Evolutionary conservation across 2,888 invertebrate species (phyloP), one percentile per base, ranked within the genome.

Genomic region (Drosophila cyrtoloma): DNA sequence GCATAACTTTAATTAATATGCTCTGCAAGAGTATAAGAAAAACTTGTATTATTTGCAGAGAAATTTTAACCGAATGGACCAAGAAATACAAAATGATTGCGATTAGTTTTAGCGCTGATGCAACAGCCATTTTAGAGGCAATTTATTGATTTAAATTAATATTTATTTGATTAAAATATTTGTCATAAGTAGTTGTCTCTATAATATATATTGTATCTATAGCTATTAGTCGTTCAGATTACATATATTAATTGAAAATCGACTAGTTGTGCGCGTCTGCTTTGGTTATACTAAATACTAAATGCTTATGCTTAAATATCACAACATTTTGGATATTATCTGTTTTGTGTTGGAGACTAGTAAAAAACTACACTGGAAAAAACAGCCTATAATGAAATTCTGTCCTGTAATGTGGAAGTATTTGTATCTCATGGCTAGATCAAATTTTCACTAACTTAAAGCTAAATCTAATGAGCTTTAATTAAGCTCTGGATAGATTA

Each of bases 211-310:
- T 47, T 1, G 47, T 61, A 30, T 60, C 28, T 61, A 61, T 39
- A 56, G 64, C 47, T 50, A 53, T 64, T 64, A 50, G 47, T 73
- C 50, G 33, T 22, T 72, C 32, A 28, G 6, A 71, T 77, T 28
- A 33, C 62, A 42, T 56, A 59, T 73, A 63, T 72, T 87, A 84
- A 72, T 73, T 67, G 42, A 78, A 78, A 73, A 76, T 81, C 42
- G 65, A 66, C 81, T 72, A 44, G 26, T 80, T 86, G 91, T 89
- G 91, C 87, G 86, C 89, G 28, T 86, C 72, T 80, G 89, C 89
- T 66, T 72, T 63, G 28, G 65, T 32, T 12, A 16, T 51, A 33
- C 69, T 70, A 65, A 5, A 28, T 67, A 32, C 47, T 75, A 74
- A 62, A 67, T 64, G 65, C 75, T 65, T 69, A 68, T 57, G 56